Conservation (phyloP, 2,888 invertebrate genomes). For the Heteromyza rotundicornis region DNA sequence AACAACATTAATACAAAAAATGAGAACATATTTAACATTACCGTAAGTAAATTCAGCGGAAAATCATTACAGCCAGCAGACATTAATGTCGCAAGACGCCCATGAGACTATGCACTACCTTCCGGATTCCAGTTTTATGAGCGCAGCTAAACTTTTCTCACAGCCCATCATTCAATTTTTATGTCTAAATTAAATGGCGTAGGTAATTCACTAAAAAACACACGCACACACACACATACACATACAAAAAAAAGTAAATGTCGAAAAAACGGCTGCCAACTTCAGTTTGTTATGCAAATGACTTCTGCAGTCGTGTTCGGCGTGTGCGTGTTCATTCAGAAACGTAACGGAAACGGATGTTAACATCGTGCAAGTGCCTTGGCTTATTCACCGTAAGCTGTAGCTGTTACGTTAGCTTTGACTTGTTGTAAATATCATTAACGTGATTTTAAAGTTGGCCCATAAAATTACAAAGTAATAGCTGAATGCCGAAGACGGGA, state of each 20-base stretch:
- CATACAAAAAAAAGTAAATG: background rate
- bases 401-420: background rate
- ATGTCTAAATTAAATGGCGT: slow-evolving; percentile 52
- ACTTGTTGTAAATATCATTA: slow-evolving; percentile 47
- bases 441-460: slow-evolving; percentile 50
- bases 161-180: slow-evolving; percentile 52
- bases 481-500: background rate
- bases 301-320: slow-evolving; percentile 29
- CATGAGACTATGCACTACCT: background rate
- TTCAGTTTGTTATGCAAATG: slow-evolving; percentile 51
- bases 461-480: slow-evolving; percentile 40
- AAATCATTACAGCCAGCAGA: background rate
- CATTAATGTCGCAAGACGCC: too few relatives aligned
- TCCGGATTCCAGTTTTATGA: background rate
- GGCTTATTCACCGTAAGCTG: background rate
- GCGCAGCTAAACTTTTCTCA: slow-evolving; percentile 39
- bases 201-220: slow-evolving; percentile 36
- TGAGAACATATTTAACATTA: too few relatives aligned
- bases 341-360: slow-evolving; percentile 30
- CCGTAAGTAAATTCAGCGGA: background rate
- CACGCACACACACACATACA: background rate
- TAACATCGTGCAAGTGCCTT: slow-evolving; percentile 30
- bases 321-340: background rate
- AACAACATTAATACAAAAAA: too few relatives aligned
- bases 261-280: slow-evolving; percentile 22